Conservation (phyloP, 2,888 invertebrate species). For the Brachyptera risi region DNA sequence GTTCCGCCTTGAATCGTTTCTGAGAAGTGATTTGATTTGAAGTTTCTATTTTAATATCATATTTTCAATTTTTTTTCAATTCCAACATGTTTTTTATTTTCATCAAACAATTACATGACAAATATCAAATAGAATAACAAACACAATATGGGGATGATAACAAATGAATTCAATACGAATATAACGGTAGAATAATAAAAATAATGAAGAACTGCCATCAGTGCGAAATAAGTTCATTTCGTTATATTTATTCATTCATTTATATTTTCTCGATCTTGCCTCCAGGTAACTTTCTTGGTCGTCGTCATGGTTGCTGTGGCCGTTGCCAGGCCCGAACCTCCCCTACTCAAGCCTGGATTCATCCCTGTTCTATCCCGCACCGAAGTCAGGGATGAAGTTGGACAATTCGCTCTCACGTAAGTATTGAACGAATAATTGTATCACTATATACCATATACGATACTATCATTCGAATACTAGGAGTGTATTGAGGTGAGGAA, state of each 20-base stretch:
- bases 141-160: too few relatives aligned
- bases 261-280: background rate
- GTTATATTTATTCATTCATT: background rate
- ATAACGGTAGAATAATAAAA: too few relatives aligned
- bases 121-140: too few relatives aligned
- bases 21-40: background rate
- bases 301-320: slow-evolving; percentile 23
- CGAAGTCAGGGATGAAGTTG: slow-evolving; percentile 33
- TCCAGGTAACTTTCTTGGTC: slow-evolving; percentile 9
- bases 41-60: background rate
- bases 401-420: slow-evolving; percentile 35
- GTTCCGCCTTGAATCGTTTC: background rate
- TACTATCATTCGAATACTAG: too few relatives aligned
- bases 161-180: too few relatives aligned
- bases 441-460: background rate
- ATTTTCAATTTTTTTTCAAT: background rate
- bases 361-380: slow-evolving; percentile 31
- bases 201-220: too few relatives aligned
- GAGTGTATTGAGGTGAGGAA: too few relatives aligned
- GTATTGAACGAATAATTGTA: background rate
- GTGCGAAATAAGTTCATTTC: too few relatives aligned
- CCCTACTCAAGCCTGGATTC: slow-evolving; percentile 3
- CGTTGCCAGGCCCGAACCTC: slow-evolving; percentile 18
- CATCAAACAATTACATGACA: too few relatives aligned
- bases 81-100: too few relatives aligned